phyloP scores from a whole-genome alignment of 2,113 vertebrate genomes.

The Neolamprologus kungweensis region DNA sequence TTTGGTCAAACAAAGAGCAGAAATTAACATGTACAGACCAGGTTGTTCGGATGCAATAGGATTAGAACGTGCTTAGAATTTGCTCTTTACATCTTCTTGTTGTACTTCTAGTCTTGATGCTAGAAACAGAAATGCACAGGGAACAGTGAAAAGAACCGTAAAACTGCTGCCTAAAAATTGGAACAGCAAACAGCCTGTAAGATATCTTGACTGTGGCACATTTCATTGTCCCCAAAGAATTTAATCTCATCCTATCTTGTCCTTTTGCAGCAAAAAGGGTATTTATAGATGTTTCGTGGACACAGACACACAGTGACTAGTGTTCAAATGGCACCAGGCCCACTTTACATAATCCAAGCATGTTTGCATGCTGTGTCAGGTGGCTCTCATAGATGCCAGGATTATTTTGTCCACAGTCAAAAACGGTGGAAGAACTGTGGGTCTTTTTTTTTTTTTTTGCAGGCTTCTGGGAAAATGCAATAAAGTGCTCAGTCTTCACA shows the following conservation, averaged over 20 bases:
- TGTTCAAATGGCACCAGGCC: background rate
- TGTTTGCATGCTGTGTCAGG: slow-evolving; percentile 45
- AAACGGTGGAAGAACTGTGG: slow-evolving; percentile 9
- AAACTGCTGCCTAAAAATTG: background rate
- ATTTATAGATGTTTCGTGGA: background rate
- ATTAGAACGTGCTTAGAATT: background rate
- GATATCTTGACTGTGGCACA: background rate
- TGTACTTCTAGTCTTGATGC: background rate
- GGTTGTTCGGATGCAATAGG: background rate
- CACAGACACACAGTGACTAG: background rate
- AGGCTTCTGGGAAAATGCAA: background rate
- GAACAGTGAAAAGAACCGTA: background rate
- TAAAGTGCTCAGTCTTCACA: background rate
- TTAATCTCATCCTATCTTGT: background rate
- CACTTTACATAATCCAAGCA: slow-evolving; percentile 54
- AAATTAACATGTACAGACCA: background rate
- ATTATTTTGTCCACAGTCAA: slow-evolving; percentile 37
- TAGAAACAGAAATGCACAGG: background rate
- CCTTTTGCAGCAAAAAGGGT: background rate
- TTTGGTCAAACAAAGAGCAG: background rate
- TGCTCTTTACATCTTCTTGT: background rate
- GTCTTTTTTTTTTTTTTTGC: background rate
- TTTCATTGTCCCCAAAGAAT: background rate
- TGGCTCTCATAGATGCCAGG: slow-evolving; percentile 17
- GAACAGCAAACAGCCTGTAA: background rate